Percentiles rank a stretch among this genome's conserved stretches.
These are phyloP conservation scores for Pampusana beccarii DNA, from an alignment of 2,113 vertebrate genomes.

Conservation along the genomic window DNA sequence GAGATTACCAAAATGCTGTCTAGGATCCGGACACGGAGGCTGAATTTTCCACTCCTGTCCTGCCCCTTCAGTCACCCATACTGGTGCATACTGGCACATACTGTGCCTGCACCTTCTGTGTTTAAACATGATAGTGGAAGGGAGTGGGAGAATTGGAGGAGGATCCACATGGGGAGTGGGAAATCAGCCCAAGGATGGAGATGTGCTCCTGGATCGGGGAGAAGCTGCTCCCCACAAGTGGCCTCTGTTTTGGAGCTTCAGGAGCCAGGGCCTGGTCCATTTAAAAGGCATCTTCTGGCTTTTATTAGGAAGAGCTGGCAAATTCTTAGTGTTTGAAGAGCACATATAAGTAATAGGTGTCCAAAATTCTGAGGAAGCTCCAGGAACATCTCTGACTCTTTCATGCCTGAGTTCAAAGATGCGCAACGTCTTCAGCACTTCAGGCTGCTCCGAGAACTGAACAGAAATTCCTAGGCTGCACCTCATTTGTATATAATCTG, in stretches of 20 bases:
- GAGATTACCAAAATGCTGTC: neutral
- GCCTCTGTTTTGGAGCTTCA: neutral
- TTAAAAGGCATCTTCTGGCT: neutral
- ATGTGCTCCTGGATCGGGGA: neutral
- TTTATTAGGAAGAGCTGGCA: neutral
- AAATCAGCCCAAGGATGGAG: neutral
- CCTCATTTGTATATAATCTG: neutral
- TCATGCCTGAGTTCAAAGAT: neutral
- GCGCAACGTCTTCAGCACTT: neutral
- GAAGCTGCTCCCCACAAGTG: neutral
- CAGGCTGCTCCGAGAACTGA: neutral
- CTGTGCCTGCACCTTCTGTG: neutral
- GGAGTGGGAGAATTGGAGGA: neutral
- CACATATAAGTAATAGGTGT: too few relatives aligned
- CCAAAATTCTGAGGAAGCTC: neutral
- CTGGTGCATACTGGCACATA: neutral
- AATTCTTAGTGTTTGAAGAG: neutral
- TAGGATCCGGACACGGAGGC: neutral
- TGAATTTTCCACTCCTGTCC: neutral
- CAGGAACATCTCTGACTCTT: neutral
- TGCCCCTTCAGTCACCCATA: rapidly evolving
- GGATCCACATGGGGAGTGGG: neutral
- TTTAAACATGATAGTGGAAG: neutral
- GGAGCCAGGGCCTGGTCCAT: neutral
- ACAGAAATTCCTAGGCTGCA: neutral